Evolutionary conservation across 2,888 invertebrate species (phyloP), one percentile per base, ranked within the genome.

Genomic region (Macrophya annulata): DNA sequence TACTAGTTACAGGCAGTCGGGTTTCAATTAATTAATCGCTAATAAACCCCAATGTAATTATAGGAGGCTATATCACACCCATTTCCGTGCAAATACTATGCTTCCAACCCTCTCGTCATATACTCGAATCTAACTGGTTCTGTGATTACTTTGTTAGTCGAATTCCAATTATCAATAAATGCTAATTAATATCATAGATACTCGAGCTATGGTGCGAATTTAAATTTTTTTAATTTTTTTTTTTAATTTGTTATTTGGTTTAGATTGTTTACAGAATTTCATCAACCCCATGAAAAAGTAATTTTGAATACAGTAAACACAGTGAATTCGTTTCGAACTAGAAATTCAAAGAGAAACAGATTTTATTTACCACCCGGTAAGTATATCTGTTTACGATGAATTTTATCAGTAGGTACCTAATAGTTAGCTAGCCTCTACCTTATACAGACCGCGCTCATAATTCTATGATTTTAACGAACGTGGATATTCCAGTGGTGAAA

Each of bases 21-120:
- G 81, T 81, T 43, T 81, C 62, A 43, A 62, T 81, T 81, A 62
- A 81, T 81, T 81, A 62, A 81, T 81, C 62, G 62, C 43, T 81
- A 81, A 81, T 81, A 62, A 81, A 81, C 43, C 37, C 59, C 62
- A 21, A 40, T 62, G 81, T 81, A 81, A 81, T 81, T 81, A 81
- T 62, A 43, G 43, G 12, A 43, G 10, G 62, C 62, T 51, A 31
- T 43, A 31, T 43, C 17, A 62, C 21, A 21, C 40, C 62, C 62
- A 81, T 43, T 81, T 43, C 62, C 62, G 12, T 43, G 43, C 12
- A 51, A 43, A 40, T 43, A 81, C 21, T n/a, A 17, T n/a, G 77
- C n/a, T 48, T 21, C 25, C 21, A 45, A 25, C 40, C 6, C 21
- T 12, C 12, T 25, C 45, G 51, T n/a, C 12, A 77, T 4, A 25